Base-by-base conservation (phyloP, 2,888 invertebrate species). In the Uropetala carovei region DNA sequence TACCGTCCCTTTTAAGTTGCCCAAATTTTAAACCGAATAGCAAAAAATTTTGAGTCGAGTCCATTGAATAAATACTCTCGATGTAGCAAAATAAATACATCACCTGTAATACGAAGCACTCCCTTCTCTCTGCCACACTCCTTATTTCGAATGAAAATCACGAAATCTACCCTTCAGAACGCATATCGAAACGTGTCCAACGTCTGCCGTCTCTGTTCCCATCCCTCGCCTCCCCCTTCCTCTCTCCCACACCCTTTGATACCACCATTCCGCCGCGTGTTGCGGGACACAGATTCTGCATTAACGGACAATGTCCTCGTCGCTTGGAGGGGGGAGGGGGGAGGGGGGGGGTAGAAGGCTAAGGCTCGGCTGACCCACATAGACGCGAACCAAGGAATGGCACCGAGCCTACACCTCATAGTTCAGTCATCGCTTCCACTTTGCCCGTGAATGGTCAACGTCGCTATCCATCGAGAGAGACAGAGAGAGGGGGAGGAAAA, bases 221-320 rank as follows among this genome's bases (percentile, higher is more conserved):
- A 75, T 27, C 75, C 16, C 9, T 43, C 43, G 43, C 43, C 3
- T 43, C 43, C 18, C 18, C 18, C 68, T 68, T 68, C 64, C 64
- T 16, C 64, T 5, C 86, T 56, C 56, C 60, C 16, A 43, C 43
- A 30, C 43, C 43, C 43, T 43, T 43, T 10, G 22, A 30, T 86
- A 27, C 64, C 68, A 18, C n/a, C 89, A n/a, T 43, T 64, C 64
- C 64, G 89, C 64, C 89, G n/a, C 56, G 56, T 57, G 83, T n/a
- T n/a, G 60, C 64, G 27, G 89, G 89, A 89, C 89, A 89, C 60
- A n/a, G 89, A 27, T 89, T 64, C 64, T 89, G 89, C 89, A 89
- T 89, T 89, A 68, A 60, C 43, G 68, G 64, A 30, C 89, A 60
- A 43, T 56, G 59, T 85, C n/a, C 57, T n/a, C 57, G 27, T 14